Percentiles rank a stretch among this genome's conserved stretches.
Conservation (phyloP, 92 coral and sea anemone species). For the Chrysogorgia sp. region DNA sequence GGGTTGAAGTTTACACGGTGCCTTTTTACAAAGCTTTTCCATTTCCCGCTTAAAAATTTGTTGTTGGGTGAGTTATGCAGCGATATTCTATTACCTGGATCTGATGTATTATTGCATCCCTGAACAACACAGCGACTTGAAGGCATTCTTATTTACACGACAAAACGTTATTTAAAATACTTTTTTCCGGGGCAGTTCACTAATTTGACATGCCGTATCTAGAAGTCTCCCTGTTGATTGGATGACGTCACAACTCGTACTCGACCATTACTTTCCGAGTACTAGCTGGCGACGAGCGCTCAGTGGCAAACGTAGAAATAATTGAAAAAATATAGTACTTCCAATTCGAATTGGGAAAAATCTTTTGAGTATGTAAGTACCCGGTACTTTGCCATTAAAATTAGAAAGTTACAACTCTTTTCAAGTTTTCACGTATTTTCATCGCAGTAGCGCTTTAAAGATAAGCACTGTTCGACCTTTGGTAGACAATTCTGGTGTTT, state of each 20-base stretch:
- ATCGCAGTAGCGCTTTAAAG: not conserved
- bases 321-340: no score
- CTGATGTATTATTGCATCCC: slow-evolving; percentile 42
- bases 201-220: no score
- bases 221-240: no score
- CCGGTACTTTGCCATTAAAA: no score
- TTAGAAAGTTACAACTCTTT: no score
- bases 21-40: slow-evolving; percentile 44
- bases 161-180: no score
- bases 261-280: not conserved
- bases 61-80: slow-evolving; percentile 44
- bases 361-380: no score
- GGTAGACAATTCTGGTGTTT: no score
- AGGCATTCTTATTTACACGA: slow-evolving; percentile 9
- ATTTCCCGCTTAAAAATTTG: slow-evolving; percentile 28
- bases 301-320: no score
- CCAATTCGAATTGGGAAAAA: no score
- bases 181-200: no score
- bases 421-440: slow-evolving; percentile 1
- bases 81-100: slow-evolving; percentile 26
- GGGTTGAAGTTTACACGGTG: slow-evolving; percentile 51
- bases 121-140: slow-evolving; percentile 46
- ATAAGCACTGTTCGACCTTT: no score
- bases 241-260: not conserved
- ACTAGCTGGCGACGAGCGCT: not conserved